phyloP scores from a whole-genome alignment of 2,113 vertebrate genomes.

The Amphilophus citrinellus region DNA sequence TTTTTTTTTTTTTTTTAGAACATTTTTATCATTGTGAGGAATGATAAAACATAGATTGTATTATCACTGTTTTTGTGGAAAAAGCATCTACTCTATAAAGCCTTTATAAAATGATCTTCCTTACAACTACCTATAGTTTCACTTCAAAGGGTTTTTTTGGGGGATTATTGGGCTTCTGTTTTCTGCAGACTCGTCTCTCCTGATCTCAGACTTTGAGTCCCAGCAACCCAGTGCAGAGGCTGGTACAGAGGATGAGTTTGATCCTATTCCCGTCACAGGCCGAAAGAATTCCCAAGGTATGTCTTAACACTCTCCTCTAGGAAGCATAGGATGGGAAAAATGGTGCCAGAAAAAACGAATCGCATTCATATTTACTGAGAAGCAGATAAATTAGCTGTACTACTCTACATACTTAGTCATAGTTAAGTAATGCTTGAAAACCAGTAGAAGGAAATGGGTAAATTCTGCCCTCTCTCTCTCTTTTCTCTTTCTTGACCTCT shows the following conservation, averaged over 20 bases:
- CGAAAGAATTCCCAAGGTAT: constrained; percentile 98
- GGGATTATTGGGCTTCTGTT: constrained; percentile 3
- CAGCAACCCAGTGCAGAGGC: constrained; percentile 84
- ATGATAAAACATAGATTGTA: neutral
- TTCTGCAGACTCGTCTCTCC: constrained; percentile 91
- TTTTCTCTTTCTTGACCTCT: constrained; percentile 40
- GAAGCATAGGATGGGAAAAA: constrained; percentile 5
- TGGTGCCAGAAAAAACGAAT: neutral
- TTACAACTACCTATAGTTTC: neutral
- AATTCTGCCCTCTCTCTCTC: constrained; percentile 53
- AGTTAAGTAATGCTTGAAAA: constrained; percentile 16
- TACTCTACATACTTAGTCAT: constrained; percentile 9
- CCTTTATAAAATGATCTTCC: neutral
- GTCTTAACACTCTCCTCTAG: neutral
- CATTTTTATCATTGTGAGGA: neutral
- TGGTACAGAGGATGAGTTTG: constrained; percentile 95
- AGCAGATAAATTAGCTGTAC: constrained; percentile 1
- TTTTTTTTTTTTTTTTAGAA: constrained; percentile 29
- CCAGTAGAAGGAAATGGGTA: constrained; percentile 52
- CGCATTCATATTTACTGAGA: neutral
- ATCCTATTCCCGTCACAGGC: constrained; percentile 96
- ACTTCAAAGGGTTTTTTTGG: neutral
- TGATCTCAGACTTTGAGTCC: constrained; percentile 93
- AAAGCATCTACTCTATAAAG: neutral
- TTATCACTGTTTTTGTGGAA: neutral